Evolutionary conservation across 2,888 invertebrate species (phyloP).

Genomic region (Chrysomela aeneicollis): DNA sequence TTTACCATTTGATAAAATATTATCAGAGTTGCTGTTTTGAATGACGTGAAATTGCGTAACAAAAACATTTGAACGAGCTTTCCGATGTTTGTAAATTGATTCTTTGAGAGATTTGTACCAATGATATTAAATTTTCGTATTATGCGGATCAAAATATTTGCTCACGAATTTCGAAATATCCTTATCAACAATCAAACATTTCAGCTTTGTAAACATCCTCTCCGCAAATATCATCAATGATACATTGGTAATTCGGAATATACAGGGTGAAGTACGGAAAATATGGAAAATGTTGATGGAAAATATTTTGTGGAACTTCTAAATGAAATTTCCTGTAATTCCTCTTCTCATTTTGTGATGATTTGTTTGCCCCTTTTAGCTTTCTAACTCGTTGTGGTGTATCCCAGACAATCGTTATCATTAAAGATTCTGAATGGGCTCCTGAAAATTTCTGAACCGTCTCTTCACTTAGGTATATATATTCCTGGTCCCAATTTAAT

Average conservation of each 20-base stretch:
- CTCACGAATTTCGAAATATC: background rate
- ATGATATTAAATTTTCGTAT: background rate
- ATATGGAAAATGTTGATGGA: too few relatives aligned
- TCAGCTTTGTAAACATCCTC: background rate
- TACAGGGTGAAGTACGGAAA: too few relatives aligned
- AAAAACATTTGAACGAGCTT: too few relatives aligned
- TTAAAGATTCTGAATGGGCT: background rate
- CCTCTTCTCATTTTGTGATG: too few relatives aligned
- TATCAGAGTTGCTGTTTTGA: too few relatives aligned
- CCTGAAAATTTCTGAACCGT: background rate
- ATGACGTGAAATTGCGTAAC: too few relatives aligned
- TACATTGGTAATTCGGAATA: background rate
- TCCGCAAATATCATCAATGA: background rate
- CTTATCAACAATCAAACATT: slow-evolving; percentile 1
- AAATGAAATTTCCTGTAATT: too few relatives aligned
- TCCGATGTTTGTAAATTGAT: too few relatives aligned
- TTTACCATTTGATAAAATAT: too few relatives aligned
- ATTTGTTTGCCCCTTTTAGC: background rate
- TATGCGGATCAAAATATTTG: background rate
- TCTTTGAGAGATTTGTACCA: too few relatives aligned
- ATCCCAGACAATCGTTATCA: background rate
- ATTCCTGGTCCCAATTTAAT: background rate
- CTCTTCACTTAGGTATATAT: background rate
- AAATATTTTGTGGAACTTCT: too few relatives aligned
- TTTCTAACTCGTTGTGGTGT: background rate